Percentiles rank a stretch among this genome's conserved stretches.
Conservation (phyloP, 2,797 vertebrate species). For the Lophura swinhoii region DNA sequence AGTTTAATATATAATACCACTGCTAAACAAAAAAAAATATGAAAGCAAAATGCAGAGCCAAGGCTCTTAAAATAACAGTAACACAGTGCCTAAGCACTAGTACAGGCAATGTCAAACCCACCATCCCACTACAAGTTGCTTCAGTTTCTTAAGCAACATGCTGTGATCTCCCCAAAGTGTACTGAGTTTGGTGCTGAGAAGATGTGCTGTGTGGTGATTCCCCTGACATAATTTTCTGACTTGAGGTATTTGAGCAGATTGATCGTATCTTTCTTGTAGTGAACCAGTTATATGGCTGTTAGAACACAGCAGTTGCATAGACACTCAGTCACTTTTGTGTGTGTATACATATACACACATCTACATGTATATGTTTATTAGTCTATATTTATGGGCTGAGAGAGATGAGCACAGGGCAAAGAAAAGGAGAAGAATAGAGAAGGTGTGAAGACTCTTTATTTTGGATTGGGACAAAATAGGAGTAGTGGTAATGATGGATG, state of each 20-base stretch:
- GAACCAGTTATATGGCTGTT: neutral
- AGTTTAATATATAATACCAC: neutral
- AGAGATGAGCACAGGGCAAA: rapidly evolving
- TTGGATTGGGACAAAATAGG: neutral
- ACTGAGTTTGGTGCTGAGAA: neutral
- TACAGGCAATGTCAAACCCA: neutral
- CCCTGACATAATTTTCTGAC: neutral
- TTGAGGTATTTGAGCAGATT: neutral
- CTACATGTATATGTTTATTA: neutral
- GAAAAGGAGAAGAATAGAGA: neutral
- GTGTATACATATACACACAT: neutral
- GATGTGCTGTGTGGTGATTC: neutral
- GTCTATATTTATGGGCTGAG: neutral
- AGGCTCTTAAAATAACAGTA: neutral
- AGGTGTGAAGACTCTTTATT: neutral
- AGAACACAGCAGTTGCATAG: neutral
- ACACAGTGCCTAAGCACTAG: neutral
- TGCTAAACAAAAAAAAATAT: neutral
- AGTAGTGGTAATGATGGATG: neutral
- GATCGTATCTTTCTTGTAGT: neutral
- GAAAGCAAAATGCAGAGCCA: neutral
- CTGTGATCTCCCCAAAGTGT: neutral
- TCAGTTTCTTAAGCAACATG: neutral
- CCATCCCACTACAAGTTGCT: neutral
- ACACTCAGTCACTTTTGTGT: neutral